Evolutionary conservation across 2,113 vertebrate species (phyloP).

Genomic region (Bostrychus sinensis): DNA sequence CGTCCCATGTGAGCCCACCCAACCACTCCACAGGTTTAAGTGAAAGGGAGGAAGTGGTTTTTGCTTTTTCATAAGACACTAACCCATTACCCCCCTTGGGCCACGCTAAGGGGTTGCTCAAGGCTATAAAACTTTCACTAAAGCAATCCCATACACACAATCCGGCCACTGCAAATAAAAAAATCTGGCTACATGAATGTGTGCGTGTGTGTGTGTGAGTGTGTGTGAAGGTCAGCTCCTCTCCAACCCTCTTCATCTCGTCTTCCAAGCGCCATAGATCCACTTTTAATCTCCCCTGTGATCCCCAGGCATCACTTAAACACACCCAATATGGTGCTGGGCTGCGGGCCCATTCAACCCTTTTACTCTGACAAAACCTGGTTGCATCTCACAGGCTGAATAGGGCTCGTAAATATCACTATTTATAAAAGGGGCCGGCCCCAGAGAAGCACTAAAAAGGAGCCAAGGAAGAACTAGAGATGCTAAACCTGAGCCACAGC

Average conservation of each 20-base stretch:
- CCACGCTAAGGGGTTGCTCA: constrained; percentile 36
- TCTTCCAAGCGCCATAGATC: constrained; percentile 45
- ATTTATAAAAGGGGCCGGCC: constrained; percentile 15
- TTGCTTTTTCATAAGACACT: constrained; percentile 32
- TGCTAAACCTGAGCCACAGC: too few relatives aligned
- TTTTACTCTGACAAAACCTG: constrained; percentile 29
- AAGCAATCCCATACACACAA: constrained; percentile 30
- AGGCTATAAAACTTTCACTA: constrained; percentile 62
- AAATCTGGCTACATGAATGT: constrained; percentile 17
- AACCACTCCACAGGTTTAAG: constrained; percentile 64
- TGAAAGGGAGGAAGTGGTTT: constrained; percentile 59
- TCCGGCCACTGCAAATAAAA: constrained; percentile 28
- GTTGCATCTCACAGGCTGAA: constrained; percentile 36
- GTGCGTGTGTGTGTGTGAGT: constrained; percentile 1
- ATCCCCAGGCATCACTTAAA: constrained; percentile 43
- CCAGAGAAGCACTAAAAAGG: background rate
- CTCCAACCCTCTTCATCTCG: constrained; percentile 11
- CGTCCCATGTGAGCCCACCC: constrained; percentile 50
- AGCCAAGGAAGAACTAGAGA: background rate
- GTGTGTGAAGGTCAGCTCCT: constrained; percentile 50
- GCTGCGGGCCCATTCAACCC: constrained; percentile 29
- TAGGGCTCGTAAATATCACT: constrained; percentile 49
- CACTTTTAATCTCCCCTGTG: constrained; percentile 59
- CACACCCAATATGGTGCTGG: constrained; percentile 23
- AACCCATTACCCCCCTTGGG: constrained; percentile 39